Conservation (phyloP, 2,888 invertebrate genomes). For the Ernsta delagoae region DNA sequence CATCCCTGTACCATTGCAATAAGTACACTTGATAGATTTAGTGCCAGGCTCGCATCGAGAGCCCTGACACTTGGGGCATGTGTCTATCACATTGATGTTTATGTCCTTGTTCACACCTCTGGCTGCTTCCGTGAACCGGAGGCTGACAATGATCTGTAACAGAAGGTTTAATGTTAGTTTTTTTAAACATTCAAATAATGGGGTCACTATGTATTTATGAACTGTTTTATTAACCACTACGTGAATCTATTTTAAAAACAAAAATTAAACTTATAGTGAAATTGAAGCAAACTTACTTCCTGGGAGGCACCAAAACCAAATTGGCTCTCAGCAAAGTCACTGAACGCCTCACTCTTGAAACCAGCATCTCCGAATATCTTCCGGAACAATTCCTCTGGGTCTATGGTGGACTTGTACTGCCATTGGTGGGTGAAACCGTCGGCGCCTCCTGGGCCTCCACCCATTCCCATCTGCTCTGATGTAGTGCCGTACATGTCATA, state of each 20-base stretch:
- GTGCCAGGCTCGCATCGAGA: conserved; percentile 95
- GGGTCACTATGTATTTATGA: too few relatives aligned
- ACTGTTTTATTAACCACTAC: too few relatives aligned
- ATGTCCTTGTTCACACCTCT: too few relatives aligned
- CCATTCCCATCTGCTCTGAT: conserved; percentile 93
- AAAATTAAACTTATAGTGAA: too few relatives aligned
- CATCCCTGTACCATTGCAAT: conserved; percentile 99
- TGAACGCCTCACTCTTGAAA: conserved; percentile 88
- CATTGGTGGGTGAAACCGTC: conserved; percentile 90
- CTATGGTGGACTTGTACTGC: conserved; percentile 94
- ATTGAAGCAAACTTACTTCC: conserved; percentile 86
- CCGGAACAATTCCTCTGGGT: conserved; percentile 98
- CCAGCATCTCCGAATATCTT: conserved; percentile 97
- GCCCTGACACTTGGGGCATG: too few relatives aligned
- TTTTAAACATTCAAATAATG: too few relatives aligned
- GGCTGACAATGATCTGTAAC: too few relatives aligned
- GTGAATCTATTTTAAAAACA: too few relatives aligned
- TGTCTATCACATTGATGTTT: too few relatives aligned
- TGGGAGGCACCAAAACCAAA: conserved; percentile 97
- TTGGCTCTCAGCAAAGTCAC: conserved; percentile 94
- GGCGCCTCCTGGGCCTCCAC: conserved; percentile 81
- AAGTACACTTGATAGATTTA: conserved; percentile 93
- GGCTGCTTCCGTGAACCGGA: too few relatives aligned
- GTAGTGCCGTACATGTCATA: conserved; percentile 97
- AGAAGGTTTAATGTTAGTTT: too few relatives aligned